Conservation (phyloP, 1,140 invertebrate genomes). For the Kradibia gibbosae region DNA sequence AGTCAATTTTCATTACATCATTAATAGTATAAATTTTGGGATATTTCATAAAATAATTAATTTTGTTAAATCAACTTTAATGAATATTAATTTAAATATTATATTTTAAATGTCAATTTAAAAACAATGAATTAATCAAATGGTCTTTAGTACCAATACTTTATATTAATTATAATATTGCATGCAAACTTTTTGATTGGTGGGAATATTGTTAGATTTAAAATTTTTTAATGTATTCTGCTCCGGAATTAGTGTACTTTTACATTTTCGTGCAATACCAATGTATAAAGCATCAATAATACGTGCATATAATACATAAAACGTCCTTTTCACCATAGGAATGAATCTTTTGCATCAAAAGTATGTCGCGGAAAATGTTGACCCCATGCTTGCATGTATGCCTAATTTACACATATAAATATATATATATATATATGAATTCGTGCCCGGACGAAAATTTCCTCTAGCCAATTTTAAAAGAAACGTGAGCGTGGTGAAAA, state of each 20-base stretch:
- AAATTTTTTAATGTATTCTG: not conserved
- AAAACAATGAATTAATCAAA: too few relatives aligned
- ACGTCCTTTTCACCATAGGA: not conserved
- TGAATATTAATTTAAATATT: too few relatives aligned
- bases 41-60: too few relatives aligned
- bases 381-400: not conserved
- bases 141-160: too few relatives aligned
- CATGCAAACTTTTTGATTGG: too few relatives aligned
- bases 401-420: not conserved
- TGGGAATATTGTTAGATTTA: too few relatives aligned
- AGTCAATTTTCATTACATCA: too few relatives aligned
- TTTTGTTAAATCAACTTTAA: too few relatives aligned
- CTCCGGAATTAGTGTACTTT: not conserved
- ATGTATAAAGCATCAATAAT: not conserved
- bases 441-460: not conserved
- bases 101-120: too few relatives aligned
- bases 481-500: slow-evolving; percentile 10
- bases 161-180: too few relatives aligned
- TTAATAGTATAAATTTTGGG: too few relatives aligned
- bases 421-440: not conserved
- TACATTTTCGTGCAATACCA: not conserved
- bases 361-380: slow-evolving; percentile 4
- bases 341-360: slow-evolving; percentile 17
- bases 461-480: not conserved
- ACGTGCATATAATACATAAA: slow-evolving; percentile 8